These are phyloP conservation scores for Nymphalis io DNA, from an alignment of 1,140 invertebrate genomes.

Conservation along the genomic window DNA sequence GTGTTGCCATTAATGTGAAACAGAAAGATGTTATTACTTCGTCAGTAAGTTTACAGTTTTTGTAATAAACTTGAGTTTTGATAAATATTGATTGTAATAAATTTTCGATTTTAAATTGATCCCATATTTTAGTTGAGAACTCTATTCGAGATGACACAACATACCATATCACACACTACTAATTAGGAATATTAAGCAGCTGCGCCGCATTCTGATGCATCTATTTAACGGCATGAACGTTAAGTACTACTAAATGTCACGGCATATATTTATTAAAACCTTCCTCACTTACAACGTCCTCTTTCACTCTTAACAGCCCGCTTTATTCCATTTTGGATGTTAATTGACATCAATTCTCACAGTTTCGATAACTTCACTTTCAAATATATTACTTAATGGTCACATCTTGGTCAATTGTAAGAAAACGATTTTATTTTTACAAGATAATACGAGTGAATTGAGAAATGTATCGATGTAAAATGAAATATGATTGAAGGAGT, in stretches of 20 bases:
- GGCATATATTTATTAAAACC: conserved; percentile 64
- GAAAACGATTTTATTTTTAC: conserved; percentile 5
- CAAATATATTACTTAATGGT: conserved; percentile 37
- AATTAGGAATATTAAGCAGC: conserved; percentile 65
- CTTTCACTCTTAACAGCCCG: conserved; percentile 48
- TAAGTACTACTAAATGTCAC: conserved; percentile 69
- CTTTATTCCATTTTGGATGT: conserved; percentile 57
- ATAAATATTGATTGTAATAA: background rate
- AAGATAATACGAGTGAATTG: conserved; percentile 1
- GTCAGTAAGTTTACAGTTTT: background rate
- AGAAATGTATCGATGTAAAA: conserved; percentile 15
- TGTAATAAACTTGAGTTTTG: background rate
- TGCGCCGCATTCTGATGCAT: conserved; percentile 57
- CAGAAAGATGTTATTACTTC: conserved; percentile 23
- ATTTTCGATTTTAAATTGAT: conserved; percentile 12
- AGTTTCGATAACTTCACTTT: conserved; percentile 54
- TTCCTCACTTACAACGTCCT: conserved; percentile 46
- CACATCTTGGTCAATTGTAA: conserved; percentile 23
- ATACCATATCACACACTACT: conserved; percentile 41
- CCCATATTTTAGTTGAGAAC: background rate
- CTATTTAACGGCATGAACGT: conserved; percentile 59
- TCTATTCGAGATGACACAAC: conserved; percentile 41
- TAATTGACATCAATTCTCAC: conserved; percentile 67
- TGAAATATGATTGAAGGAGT: conserved; percentile 21
- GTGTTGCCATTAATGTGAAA: conserved; percentile 24